phyloP scores from a whole-genome alignment of 2,797 vertebrate species.

The Thamnophis elegans region DNA sequence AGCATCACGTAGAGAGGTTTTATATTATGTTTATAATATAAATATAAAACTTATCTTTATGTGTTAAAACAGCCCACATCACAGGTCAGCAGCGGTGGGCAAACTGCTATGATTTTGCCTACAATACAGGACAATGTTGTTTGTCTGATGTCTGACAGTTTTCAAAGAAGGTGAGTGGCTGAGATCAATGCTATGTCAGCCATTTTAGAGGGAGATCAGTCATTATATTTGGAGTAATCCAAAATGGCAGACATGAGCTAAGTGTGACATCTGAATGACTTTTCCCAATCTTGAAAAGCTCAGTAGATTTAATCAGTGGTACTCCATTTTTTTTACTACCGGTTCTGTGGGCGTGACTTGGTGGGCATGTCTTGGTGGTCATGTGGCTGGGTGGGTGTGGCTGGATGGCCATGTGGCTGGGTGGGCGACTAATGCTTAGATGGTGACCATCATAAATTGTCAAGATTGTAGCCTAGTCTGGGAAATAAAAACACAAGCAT shows the following conservation, averaged over 20 bases:
- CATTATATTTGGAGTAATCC: not conserved
- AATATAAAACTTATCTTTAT: not conserved
- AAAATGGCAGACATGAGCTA: not conserved
- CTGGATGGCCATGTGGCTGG: no score
- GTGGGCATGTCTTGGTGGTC: no score
- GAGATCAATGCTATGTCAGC: not conserved
- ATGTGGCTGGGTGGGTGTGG: no score
- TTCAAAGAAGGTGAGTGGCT: not conserved
- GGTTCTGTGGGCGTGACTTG: no score
- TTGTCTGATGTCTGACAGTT: not conserved
- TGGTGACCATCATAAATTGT: not conserved
- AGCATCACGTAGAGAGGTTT: slow-evolving; percentile 40
- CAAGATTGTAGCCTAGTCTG: not conserved
- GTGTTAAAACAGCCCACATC: not conserved
- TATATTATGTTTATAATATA: not conserved
- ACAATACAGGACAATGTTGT: not conserved
- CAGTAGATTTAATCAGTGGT: not conserved
- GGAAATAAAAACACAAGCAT: not conserved
- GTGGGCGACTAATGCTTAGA: not conserved
- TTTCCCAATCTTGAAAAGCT: not conserved
- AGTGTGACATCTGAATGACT: slow-evolving; percentile 28
- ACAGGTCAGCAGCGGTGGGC: not conserved
- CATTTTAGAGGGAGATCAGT: not conserved
- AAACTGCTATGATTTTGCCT: not conserved
- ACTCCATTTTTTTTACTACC: no score